Percentiles rank a stretch among this genome's conserved stretches.
Evolutionary conservation across 2,797 vertebrate genomes (phyloP).

Genomic region (Anguilla obscura): DNA sequence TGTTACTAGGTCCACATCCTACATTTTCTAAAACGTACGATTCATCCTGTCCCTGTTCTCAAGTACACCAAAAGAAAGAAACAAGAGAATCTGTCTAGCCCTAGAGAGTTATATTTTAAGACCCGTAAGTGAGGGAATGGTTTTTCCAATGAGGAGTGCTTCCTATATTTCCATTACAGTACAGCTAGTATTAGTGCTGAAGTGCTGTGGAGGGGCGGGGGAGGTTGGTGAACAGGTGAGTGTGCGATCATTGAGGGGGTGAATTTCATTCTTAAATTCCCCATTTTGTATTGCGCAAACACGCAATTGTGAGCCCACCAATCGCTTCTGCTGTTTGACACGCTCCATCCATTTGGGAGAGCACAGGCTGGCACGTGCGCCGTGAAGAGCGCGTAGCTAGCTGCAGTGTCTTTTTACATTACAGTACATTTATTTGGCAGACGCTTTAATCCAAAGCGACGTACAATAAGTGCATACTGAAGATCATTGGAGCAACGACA

Average conservation of each 20-base stretch:
- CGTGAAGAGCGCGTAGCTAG: too few relatives aligned
- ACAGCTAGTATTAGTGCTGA: not conserved
- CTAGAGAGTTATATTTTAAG: not conserved
- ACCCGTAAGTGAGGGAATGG: not conserved
- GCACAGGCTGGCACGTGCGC: too few relatives aligned
- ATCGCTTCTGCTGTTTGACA: too few relatives aligned
- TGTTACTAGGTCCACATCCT: not conserved
- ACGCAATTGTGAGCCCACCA: too few relatives aligned
- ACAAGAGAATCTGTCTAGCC: not conserved
- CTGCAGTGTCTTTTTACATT: too few relatives aligned
- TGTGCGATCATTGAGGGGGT: not conserved
- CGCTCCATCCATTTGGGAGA: too few relatives aligned
- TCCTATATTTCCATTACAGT: not conserved
- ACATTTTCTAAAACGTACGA: not conserved
- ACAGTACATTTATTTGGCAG: too few relatives aligned
- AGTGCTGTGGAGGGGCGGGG: not conserved
- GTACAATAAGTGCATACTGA: too few relatives aligned
- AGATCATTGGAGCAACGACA: too few relatives aligned
- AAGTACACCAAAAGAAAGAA: not conserved
- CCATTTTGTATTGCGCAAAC: too few relatives aligned
- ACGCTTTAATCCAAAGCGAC: too few relatives aligned
- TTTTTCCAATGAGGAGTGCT: not conserved
- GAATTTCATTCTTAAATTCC: too few relatives aligned
- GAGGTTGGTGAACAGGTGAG: not conserved
- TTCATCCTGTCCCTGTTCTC: not conserved